Base-by-base conservation (phyloP, 2,113 vertebrate genomes). In the Phrynosoma platyrhinos region DNA sequence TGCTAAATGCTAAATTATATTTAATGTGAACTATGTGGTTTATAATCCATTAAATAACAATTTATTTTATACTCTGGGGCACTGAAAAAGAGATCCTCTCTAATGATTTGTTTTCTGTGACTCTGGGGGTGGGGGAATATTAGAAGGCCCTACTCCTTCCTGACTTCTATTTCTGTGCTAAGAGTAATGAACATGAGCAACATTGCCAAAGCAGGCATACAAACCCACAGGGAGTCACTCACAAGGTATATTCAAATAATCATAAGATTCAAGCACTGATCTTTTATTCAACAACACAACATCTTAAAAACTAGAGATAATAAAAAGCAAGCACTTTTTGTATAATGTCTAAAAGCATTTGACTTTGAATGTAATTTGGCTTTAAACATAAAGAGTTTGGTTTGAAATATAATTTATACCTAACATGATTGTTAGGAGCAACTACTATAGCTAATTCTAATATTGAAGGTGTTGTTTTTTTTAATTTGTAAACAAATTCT, bases 171-270 rank as follows among this genome's bases (percentile, higher is more conserved):
- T 91, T 91, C 80, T 79, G 83, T 47, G 30, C 88, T 8, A 86
- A 79, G 84, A 90, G 91, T 91, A 92, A 72, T 92, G 87, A 88
- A 91, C 75, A 91, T 91, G 90, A 91, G 89, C 88, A 89, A 84
- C 78, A 88, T 75, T 83, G 92, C 90, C 86, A 85, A 90, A 90
- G 85, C 84, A 95, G 91, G 86, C 87, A 86, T 21, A 83, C 75
- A 92, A 87, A 93, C 86, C 86, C 88, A 90, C 86, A 94, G 92
- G 88, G 94, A 93, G 90, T 92, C 91, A 92, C 80, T 85, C 62
- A 93, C 71, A 68, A 77, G 53, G 82, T 87, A 91, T 89, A 89
- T 90, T 91, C 87, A 83, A 93, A 92, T 83, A 88, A 58, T 83
- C 71, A 82, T 9, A 76, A 86, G 85, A 84, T 89, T 87, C 66